Evolutionary conservation across 2,797 vertebrate genomes (phyloP), one percentile per base, ranked within the genome.

Genomic region (Iguana delicatissima): DNA sequence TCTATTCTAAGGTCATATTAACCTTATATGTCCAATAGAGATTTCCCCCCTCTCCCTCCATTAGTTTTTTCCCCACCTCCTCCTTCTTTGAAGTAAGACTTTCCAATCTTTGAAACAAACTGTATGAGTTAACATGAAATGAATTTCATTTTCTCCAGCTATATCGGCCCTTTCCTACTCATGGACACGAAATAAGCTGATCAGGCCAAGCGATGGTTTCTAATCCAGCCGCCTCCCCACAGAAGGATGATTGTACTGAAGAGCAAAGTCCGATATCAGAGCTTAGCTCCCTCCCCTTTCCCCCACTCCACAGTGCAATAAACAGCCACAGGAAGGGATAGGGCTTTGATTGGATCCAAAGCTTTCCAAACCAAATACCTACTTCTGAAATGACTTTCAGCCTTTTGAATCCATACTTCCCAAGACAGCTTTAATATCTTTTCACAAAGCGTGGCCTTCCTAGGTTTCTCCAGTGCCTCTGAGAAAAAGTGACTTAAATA

Each of bases 61-160:
- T 72, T 24, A 92, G 91, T 38, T 0, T 16, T 38, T 64, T 3
- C 2, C 59, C 29, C 64, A 32, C 26, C 59, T 50, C 0, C 9
- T 77, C 29, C 42, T 24, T 18, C 3, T 35, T 76, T 86, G 1
- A 46, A 16, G 0, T 1, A 46, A 57, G 42, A 82, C 2, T 26
- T 52, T 80, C 14, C 57, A 6, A 89, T 20, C 80, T 92, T 6
- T 7, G 62, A 57, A 10, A 79, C 55, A 82, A 82, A 87, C n/a
- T 38, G 73, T 83, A 84, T 20, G 80, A 87, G 89, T 93, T 89
- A 92, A 92, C 52, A 38, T 83, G 81, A 83, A 93, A 85, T 93
- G 57, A 59, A 91, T 92, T 93, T 91, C 46, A 77, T 86, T 91
- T 94, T 87, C 20, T 50, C n/a, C 82, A 90, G 18, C 59, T 92